phyloP scores from a whole-genome alignment of 2,797 vertebrate species.

The Syncerus caffer region DNA sequence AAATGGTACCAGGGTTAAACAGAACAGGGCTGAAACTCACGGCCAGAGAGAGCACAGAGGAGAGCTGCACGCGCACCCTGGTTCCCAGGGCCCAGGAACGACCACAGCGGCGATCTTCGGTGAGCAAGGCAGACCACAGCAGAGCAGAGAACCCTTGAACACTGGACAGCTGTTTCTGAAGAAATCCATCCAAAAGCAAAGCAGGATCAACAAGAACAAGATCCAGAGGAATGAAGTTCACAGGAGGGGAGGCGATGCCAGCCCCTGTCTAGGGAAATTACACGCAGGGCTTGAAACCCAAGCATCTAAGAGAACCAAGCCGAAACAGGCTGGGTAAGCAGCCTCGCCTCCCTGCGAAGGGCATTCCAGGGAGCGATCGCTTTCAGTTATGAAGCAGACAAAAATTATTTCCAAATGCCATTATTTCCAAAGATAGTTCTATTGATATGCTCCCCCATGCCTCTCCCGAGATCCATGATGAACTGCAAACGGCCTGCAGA shows the following conservation, averaged over 20 bases:
- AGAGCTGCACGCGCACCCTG: rapidly evolving
- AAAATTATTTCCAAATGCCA: background rate
- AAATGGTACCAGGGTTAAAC: background rate
- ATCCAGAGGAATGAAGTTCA: too few species aligned
- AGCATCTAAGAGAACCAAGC: background rate
- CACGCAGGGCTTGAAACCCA: background rate
- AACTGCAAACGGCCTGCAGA: background rate
- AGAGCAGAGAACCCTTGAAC: background rate
- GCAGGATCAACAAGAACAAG: background rate
- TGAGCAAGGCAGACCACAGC: background rate
- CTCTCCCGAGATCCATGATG: background rate
- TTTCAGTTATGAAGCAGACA: background rate
- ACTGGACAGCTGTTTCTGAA: background rate
- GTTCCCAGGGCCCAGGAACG: background rate
- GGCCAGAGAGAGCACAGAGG: background rate
- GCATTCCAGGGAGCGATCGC: background rate
- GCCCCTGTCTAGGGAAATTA: background rate
- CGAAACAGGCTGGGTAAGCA: background rate
- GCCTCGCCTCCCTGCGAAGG: background rate
- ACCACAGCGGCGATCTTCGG: rapidly evolving
- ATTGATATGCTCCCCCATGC: background rate
- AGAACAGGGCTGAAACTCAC: background rate
- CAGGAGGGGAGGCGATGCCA: background rate
- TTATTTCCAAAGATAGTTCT: background rate
- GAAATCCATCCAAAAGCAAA: background rate